These are phyloP conservation scores for Priocnemis perturbator DNA, from an alignment of 2,888 invertebrate species.

Conservation along the genomic window DNA sequence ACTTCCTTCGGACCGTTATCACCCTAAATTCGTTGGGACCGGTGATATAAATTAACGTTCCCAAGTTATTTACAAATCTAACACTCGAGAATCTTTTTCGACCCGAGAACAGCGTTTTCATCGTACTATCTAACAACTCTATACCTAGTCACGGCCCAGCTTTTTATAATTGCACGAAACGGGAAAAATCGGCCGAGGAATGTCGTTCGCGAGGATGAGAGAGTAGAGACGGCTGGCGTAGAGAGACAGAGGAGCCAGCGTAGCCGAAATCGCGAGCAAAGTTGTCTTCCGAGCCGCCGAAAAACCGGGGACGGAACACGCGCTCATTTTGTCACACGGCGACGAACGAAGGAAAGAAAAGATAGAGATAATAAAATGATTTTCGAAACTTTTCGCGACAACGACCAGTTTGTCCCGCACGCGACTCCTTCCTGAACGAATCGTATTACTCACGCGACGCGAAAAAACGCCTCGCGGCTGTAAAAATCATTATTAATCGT, in stretches of 20 bases:
- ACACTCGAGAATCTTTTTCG: too few species aligned
- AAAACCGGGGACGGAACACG: not conserved
- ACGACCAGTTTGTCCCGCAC: not conserved
- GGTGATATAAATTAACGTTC: not conserved
- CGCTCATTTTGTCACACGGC: constrained; percentile 30
- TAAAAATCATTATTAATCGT: constrained; percentile 24
- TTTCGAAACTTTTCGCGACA: constrained; percentile 5
- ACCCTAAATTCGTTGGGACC: too few species aligned
- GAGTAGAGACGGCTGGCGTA: not conserved
- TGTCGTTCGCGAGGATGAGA: not conserved
- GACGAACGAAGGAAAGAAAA: constrained; percentile 20
- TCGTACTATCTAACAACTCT: too few species aligned
- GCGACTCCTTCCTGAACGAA: not conserved
- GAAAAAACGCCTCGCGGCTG: constrained; percentile 1
- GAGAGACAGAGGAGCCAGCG: not conserved
- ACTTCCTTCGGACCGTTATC: too few species aligned
- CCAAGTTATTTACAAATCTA: too few species aligned
- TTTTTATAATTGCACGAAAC: too few species aligned
- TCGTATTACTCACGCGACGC: not conserved
- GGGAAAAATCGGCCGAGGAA: too few species aligned
- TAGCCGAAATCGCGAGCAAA: not conserved
- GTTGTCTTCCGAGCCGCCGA: not conserved
- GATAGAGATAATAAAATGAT: not conserved
- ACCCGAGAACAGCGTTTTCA: too few species aligned
- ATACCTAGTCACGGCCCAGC: too few species aligned